Conservation (phyloP, 2,113 vertebrate species). For the Syngnathus typhle region DNA sequence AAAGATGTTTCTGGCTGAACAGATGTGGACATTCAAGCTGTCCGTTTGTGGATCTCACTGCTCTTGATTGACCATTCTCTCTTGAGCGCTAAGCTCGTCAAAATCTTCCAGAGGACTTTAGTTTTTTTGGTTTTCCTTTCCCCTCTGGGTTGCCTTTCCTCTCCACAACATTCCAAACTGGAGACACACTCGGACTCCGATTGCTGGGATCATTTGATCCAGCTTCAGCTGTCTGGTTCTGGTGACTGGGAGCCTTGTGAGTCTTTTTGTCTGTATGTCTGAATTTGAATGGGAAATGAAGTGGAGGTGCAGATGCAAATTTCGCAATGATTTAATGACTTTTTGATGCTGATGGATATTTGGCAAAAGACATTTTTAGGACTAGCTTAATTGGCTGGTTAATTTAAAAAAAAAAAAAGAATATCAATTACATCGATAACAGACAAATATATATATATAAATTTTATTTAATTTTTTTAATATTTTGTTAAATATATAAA, state of each 20-base stretch:
- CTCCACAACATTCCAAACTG: slow-evolving; percentile 53
- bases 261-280: slow-evolving; percentile 25
- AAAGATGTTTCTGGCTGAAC: slow-evolving; percentile 42
- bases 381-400: too few species aligned
- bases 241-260: slow-evolving; percentile 69
- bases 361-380: too few species aligned
- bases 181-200: slow-evolving; percentile 52
- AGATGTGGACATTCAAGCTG: slow-evolving; percentile 48
- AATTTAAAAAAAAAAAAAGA: too few species aligned
- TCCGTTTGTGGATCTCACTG: slow-evolving; percentile 28
- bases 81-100: neutral
- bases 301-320: neutral
- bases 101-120: slow-evolving; percentile 26
- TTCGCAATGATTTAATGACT: too few species aligned
- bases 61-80: slow-evolving; percentile 7
- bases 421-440: too few species aligned
- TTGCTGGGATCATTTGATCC: slow-evolving; percentile 73
- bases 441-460: too few species aligned
- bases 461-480: too few species aligned
- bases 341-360: too few species aligned
- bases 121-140: slow-evolving; percentile 5
- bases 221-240: slow-evolving; percentile 65
- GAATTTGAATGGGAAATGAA: neutral
- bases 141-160: neutral
- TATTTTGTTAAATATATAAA: too few species aligned